phyloP scores from a whole-genome alignment of 2,113 vertebrate genomes.

The Todiramphus chloris region DNA sequence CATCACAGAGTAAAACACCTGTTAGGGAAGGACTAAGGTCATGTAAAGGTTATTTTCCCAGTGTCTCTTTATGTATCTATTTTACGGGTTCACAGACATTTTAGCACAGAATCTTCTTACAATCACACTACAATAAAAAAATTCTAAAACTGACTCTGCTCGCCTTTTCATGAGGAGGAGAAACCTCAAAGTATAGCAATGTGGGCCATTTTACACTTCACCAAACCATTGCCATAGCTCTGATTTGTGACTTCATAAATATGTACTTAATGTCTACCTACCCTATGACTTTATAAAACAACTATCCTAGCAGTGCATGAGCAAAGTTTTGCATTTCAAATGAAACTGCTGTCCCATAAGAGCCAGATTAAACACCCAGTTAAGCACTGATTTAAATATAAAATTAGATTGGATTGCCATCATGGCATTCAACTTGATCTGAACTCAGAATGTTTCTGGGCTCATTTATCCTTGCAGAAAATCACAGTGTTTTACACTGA shows the following conservation, averaged over 20 bases:
- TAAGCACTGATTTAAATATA: conserved; percentile 25
- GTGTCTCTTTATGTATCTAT: background rate
- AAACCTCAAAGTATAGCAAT: background rate
- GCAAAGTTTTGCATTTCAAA: conserved; percentile 35
- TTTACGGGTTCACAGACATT: background rate
- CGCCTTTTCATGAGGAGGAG: background rate
- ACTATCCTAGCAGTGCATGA: background rate
- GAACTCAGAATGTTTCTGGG: conserved; percentile 55
- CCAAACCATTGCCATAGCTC: background rate
- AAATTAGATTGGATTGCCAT: conserved; percentile 46
- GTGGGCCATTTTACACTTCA: background rate
- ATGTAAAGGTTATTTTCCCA: background rate
- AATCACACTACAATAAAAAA: background rate
- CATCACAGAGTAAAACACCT: background rate
- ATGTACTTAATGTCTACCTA: background rate
- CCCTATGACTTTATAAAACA: background rate
- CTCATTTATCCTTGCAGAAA: conserved; percentile 68
- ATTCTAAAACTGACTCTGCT: background rate
- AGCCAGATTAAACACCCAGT: conserved; percentile 34
- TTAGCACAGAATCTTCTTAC: background rate
- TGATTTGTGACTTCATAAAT: background rate
- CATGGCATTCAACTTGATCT: conserved; percentile 46
- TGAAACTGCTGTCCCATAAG: conserved; percentile 2
- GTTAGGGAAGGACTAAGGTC: background rate
- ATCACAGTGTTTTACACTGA: conserved; percentile 52